Conservation (phyloP, 2,797 vertebrate species). For the Tamandua tetradactyla region DNA sequence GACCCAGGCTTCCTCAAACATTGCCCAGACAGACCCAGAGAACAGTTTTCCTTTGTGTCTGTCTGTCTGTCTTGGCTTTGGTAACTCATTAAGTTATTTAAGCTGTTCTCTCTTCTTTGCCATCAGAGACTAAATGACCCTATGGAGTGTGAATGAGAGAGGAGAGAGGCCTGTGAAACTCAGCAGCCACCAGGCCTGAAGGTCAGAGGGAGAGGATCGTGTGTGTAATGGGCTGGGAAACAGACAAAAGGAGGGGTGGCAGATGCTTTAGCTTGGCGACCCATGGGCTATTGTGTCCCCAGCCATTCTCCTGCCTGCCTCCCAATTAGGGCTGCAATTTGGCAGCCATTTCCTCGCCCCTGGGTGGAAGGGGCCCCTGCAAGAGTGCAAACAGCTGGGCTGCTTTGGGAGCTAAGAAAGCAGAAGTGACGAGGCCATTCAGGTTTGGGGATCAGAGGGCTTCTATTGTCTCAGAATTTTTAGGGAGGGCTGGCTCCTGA, state of each 20-base stretch:
- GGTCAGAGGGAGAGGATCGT: neutral
- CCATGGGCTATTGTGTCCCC: neutral
- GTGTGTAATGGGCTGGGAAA: neutral
- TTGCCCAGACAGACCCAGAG: neutral
- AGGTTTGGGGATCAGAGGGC: neutral
- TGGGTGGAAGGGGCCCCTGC: neutral
- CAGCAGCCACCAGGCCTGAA: neutral
- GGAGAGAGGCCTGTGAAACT: neutral
- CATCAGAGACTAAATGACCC: neutral
- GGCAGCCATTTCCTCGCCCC: neutral
- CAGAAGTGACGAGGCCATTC: neutral
- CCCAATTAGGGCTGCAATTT: constrained; percentile 39
- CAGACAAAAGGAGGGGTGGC: neutral
- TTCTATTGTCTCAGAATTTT: neutral
- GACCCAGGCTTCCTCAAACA: no score
- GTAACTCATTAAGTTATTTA: constrained; percentile 5
- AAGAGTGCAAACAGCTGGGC: neutral
- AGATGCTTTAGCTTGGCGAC: neutral
- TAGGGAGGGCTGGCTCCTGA: neutral
- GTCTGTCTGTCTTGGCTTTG: neutral
- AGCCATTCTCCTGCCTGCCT: neutral
- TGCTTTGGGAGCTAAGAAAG: constrained; percentile 31
- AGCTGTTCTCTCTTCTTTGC: neutral
- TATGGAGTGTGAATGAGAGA: neutral
- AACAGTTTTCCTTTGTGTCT: neutral